A percentile compares a stretch with the other conserved stretches of the same genome.
Conservation (phyloP, 2,888 invertebrate genomes). For the Byasa hedistus region DNA sequence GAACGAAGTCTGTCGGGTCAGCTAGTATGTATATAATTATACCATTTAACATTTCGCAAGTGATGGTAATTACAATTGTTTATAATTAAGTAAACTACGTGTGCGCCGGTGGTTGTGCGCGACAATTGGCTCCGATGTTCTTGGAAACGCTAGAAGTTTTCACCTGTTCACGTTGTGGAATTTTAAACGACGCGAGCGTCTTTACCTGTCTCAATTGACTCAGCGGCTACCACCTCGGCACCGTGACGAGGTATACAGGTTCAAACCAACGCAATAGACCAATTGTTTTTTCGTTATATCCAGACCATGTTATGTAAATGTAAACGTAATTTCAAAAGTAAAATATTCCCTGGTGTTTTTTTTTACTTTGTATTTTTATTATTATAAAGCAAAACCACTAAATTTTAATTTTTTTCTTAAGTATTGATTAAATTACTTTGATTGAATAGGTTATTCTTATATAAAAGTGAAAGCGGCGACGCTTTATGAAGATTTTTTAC, state of each 20-base stretch:
- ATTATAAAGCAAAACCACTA: too few species aligned
- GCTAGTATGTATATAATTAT: too few species aligned
- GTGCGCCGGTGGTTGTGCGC: background rate
- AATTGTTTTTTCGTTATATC: background rate
- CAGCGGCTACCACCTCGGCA: background rate
- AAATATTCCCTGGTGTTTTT: too few species aligned
- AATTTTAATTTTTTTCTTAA: too few species aligned
- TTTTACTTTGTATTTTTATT: too few species aligned
- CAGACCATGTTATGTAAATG: too few species aligned
- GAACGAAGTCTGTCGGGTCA: too few species aligned
- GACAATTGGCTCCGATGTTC: slow-evolving; percentile 15
- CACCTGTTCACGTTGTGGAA: slow-evolving; percentile 19
- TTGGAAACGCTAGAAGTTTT: slow-evolving; percentile 27
- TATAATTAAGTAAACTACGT: slow-evolving; percentile 7
- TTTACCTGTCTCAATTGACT: background rate
- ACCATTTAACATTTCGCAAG: background rate
- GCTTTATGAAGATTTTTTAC: too few species aligned
- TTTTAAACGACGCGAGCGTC: slow-evolving; percentile 14
- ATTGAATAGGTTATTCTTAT: too few species aligned
- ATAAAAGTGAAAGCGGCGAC: too few species aligned
- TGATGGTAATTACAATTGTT: background rate
- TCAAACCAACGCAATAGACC: background rate
- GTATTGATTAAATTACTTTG: too few species aligned
- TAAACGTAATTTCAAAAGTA: too few species aligned
- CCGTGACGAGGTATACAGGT: background rate